A percentile compares a stretch with the other conserved stretches of the same genome.
These are phyloP conservation scores for Sus scrofa DNA, from an alignment of 2,113 vertebrate species.

Conservation along the genomic window DNA sequence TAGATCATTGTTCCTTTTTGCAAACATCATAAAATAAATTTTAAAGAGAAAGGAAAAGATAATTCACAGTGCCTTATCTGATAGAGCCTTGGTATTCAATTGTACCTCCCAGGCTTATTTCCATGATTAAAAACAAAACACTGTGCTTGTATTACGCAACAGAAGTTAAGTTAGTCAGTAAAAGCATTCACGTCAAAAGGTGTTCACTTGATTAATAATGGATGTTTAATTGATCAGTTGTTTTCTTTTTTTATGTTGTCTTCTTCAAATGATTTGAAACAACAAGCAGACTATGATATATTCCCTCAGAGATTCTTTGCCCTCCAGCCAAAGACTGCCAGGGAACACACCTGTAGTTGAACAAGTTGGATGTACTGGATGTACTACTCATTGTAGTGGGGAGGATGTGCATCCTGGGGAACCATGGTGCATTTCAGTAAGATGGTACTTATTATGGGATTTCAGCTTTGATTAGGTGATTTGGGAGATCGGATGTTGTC, in stretches of 20 bases:
- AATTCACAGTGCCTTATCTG: neutral
- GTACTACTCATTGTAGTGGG: neutral
- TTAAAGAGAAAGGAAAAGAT: neutral
- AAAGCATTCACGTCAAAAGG: neutral
- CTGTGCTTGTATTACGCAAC: neutral
- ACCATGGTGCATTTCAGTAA: neutral
- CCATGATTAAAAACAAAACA: neutral
- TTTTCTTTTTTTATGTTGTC: neutral
- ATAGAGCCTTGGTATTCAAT: neutral
- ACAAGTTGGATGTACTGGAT: neutral
- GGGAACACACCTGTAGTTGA: neutral
- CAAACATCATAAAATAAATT: conserved; percentile 22
- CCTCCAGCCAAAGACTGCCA: neutral
- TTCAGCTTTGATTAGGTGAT: neutral
- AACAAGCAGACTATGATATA: neutral
- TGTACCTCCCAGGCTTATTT: neutral
- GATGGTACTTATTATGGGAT: neutral
- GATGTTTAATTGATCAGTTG: neutral
- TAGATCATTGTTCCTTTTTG: conserved; percentile 21
- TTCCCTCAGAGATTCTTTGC: neutral
- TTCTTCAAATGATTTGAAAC: neutral
- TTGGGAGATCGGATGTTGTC: neutral
- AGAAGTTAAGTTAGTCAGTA: neutral
- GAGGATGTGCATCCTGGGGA: neutral
- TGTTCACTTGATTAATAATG: conserved; percentile 15